Evolutionary conservation across 1,140 invertebrate genomes (phyloP).

Genomic region (Sitophilus oryzae): DNA sequence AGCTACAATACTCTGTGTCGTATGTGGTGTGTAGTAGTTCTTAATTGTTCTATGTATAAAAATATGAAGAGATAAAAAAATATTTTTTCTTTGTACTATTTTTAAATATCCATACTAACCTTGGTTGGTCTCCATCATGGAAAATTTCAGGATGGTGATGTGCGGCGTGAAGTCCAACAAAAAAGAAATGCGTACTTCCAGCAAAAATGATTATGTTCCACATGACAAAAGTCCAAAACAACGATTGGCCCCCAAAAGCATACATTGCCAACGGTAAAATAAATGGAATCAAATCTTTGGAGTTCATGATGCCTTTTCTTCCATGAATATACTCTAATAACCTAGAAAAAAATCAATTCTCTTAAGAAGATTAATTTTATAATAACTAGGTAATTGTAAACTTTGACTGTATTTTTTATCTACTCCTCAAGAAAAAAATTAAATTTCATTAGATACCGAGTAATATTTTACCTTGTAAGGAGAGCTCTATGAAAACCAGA

Average conservation of each 20-base stretch:
- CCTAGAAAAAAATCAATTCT: constrained; percentile 22
- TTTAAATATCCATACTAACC: constrained; percentile 71
- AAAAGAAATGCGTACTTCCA: constrained; percentile 58
- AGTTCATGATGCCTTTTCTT: constrained; percentile 12
- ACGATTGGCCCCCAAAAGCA: constrained; percentile 37
- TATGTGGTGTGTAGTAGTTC: no score
- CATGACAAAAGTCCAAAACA: constrained; percentile 43
- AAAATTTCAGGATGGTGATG: constrained; percentile 81
- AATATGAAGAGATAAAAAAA: no score
- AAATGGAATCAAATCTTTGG: constrained; percentile 47
- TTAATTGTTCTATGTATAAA: no score
- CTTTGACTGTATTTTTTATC: no score
- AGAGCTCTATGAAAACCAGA: constrained; percentile 44
- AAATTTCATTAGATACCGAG: no score
- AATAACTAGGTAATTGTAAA: no score
- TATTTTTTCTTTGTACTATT: no score
- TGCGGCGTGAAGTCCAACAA: constrained; percentile 67
- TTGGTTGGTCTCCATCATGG: constrained; percentile 70
- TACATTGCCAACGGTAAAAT: constrained; percentile 52
- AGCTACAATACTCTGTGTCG: no score
- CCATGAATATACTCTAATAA: constrained; percentile 15
- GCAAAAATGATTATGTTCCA: constrained; percentile 57
- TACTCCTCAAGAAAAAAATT: no score
- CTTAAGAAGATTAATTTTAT: no score
- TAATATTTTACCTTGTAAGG: constrained; percentile 50